phyloP scores from a whole-genome alignment of 2,888 invertebrate species.

The Oithona nana region DNA sequence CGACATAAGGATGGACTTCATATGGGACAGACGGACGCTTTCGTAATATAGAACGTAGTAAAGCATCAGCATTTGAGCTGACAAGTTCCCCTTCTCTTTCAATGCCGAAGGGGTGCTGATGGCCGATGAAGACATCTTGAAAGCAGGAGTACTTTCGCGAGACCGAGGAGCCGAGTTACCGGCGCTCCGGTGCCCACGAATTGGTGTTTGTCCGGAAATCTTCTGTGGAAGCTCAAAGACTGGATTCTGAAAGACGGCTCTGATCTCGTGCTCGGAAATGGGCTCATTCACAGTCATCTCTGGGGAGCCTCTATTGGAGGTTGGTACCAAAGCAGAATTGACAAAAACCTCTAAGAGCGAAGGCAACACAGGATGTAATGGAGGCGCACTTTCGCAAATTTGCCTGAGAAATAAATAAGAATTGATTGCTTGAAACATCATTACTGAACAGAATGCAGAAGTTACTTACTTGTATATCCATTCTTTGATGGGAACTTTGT shows the following conservation, averaged over 20 bases:
- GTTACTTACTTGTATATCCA: no score
- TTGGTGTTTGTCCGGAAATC: background rate
- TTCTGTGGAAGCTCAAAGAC: constrained; percentile 18
- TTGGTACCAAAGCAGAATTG: constrained; percentile 52
- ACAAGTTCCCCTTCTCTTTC: constrained; percentile 30
- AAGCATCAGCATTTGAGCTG: constrained; percentile 67
- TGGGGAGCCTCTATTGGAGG: constrained; percentile 22
- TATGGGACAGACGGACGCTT: constrained; percentile 49
- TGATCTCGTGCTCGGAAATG: constrained; percentile 69
- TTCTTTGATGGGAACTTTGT: constrained; percentile 83
- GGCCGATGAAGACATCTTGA: background rate
- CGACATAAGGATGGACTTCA: constrained; percentile 26
- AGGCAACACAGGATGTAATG: constrained; percentile 79
- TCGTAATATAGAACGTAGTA: constrained; percentile 84
- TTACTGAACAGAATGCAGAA: background rate
- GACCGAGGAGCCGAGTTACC: background rate
- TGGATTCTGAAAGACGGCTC: constrained; percentile 46
- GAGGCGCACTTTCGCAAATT: constrained; percentile 68
- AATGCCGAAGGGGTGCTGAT: background rate
- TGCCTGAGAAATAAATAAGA: no score
- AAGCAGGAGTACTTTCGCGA: background rate
- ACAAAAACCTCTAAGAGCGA: constrained; percentile 85
- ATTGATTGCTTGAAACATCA: constrained; percentile 22
- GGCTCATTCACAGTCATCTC: constrained; percentile 82
- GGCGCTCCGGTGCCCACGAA: background rate